Conservation (phyloP, 2,888 invertebrate genomes). For the Agrochola lychnidis region DNA sequence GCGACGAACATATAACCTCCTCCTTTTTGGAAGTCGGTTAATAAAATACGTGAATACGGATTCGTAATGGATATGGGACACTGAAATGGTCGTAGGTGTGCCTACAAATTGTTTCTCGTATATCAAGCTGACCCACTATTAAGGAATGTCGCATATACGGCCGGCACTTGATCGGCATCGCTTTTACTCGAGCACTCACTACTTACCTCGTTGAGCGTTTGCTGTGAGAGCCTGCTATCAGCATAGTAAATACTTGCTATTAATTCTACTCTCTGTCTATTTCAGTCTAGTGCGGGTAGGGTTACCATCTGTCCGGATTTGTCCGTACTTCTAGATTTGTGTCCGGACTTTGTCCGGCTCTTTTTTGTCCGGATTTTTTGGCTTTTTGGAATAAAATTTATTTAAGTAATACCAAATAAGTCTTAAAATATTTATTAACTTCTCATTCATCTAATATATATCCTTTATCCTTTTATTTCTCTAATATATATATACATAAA, state of each 20-base stretch:
- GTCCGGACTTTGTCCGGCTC: too few species aligned
- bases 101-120: slow-evolving; percentile 57
- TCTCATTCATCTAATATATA: too few species aligned
- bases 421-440: too few species aligned
- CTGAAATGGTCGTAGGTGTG: slow-evolving; percentile 46
- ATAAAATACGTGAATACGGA: slow-evolving; percentile 50
- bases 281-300: neutral
- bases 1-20: too few species aligned
- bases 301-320: too few species aligned
- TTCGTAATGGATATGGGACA: slow-evolving; percentile 45
- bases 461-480: too few species aligned
- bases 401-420: too few species aligned
- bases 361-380: too few species aligned
- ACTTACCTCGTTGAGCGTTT: slow-evolving; percentile 19
- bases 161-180: slow-evolving; percentile 42
- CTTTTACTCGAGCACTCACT: slow-evolving; percentile 31
- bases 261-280: slow-evolving; percentile 12
- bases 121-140: slow-evolving; percentile 54
- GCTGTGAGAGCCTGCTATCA: slow-evolving; percentile 10
- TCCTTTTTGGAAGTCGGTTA: too few species aligned
- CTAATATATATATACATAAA: too few species aligned
- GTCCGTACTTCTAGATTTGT: too few species aligned
- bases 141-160: slow-evolving; percentile 45
- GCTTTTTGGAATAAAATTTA: too few species aligned
- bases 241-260: slow-evolving; percentile 12